A percentile compares a stretch with the other conserved stretches of the same genome.
These are phyloP conservation scores for Cecropterus lyciades DNA, from an alignment of 1,140 invertebrate genomes.

Conservation along the genomic window DNA sequence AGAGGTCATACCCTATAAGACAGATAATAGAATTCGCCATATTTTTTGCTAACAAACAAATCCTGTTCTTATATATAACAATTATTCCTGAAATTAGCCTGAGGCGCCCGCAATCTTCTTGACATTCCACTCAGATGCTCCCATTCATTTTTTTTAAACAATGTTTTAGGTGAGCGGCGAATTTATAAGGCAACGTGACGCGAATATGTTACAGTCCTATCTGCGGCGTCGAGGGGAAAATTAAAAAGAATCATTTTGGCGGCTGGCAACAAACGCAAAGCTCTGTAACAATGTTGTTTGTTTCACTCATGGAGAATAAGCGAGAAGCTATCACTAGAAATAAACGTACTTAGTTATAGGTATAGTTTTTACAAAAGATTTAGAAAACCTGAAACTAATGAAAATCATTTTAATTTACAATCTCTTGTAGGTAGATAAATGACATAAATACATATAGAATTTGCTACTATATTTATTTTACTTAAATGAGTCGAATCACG, in stretches of 20 bases:
- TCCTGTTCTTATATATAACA: constrained; percentile 2
- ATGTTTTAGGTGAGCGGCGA: constrained; percentile 57
- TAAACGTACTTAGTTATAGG: no score
- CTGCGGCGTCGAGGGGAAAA: constrained; percentile 45
- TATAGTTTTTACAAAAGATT: no score
- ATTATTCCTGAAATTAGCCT: constrained; percentile 27
- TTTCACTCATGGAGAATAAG: not conserved
- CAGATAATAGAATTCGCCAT: no score
- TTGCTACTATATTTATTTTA: no score
- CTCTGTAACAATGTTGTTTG: not conserved
- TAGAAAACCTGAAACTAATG: no score
- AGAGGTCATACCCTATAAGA: no score
- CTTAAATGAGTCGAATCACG: no score
- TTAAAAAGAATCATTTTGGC: constrained; percentile 58
- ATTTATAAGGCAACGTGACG: constrained; percentile 64
- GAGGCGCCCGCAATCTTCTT: constrained; percentile 18
- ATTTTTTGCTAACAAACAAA: no score
- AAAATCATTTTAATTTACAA: no score
- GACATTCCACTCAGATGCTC: constrained; percentile 37
- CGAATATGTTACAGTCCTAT: constrained; percentile 52
- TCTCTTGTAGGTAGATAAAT: no score
- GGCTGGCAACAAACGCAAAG: constrained; percentile 4
- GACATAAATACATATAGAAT: no score
- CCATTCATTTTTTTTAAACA: constrained; percentile 52
- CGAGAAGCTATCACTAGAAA: no score